Evolutionary conservation across 2,888 invertebrate species (phyloP), one percentile per base, ranked within the genome.

Genomic region (Arrhopalites spinosus): DNA sequence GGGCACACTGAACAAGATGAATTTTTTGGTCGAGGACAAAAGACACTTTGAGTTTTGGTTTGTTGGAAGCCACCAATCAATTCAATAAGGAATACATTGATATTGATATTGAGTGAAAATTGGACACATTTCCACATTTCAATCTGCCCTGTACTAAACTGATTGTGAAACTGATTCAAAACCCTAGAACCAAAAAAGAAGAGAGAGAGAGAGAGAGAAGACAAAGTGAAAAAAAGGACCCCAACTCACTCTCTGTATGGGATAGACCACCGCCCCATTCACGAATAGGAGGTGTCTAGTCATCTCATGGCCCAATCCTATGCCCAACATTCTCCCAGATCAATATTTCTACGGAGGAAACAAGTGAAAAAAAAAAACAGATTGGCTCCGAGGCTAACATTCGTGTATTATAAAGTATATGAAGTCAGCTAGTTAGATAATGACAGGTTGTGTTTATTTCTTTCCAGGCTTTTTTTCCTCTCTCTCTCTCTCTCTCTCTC

Each of bases 381-480:
- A 74, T 68, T 68, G 72, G 74, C 74, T 74, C 59, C 61, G 59
- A 74, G 73, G 74, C 74, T 59, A 59, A 59, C 59, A 59, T 59
- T 74, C 74, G 74, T 74, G 74, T 74, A 74, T 74, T 74, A 74
- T 68, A 68, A 56, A 67, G 67, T 68, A 68, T 74, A 66, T 67
- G 29, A 74, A 67, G 67, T 68, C 68, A 74, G 74, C 74, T 74
- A 74, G 74, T 68, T 68, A 68, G 50, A 59, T 74, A 74, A 74
- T 74, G 67, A 74, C 74, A 74, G 74, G 74, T 74, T 74, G 63
- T 72, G 72, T 72, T 72, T 72, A 72, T 72, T 72, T 72, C 72
- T 72, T 59, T 59, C 59, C 59, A 50, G 50, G 50, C 61, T 53
- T 71, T 53, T 71, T 71, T 71, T 29, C 56, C 53, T 17, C 43